These are phyloP conservation scores for Acanthopleura granulata DNA, from an alignment of 2,888 invertebrate genomes.

Conservation along the genomic window DNA sequence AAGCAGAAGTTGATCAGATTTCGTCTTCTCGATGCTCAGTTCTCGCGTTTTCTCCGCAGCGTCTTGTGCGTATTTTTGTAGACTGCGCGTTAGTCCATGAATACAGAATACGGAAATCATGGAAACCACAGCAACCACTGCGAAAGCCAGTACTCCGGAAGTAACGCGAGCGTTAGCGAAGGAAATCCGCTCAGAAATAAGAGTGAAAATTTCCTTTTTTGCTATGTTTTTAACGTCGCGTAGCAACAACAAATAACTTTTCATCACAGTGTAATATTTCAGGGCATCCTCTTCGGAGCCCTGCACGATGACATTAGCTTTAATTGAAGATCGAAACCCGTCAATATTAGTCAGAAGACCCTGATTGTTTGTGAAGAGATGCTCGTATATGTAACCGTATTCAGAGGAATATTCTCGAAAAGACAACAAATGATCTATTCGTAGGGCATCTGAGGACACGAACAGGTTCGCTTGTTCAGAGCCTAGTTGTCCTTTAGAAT, in stretches of 20 bases:
- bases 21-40: constrained; percentile 21
- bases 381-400: neutral
- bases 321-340: constrained; percentile 1
- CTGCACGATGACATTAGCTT: neutral
- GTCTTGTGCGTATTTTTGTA: constrained; percentile 35
- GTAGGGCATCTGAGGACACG: constrained; percentile 18
- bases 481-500: constrained; percentile 21
- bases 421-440: constrained; percentile 22
- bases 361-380: neutral
- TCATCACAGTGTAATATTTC: constrained; percentile 26
- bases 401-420: neutral
- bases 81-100: constrained; percentile 31
- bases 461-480: constrained; percentile 17
- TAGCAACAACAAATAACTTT: constrained; percentile 29
- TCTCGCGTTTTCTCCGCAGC: constrained; percentile 36
- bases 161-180: constrained; percentile 27
- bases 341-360: neutral
- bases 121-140: constrained; percentile 27
- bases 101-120: constrained; percentile 29
- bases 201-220: constrained; percentile 22
- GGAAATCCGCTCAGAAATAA: constrained; percentile 22
- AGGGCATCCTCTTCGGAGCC: constrained; percentile 21
- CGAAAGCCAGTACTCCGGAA: constrained; percentile 29
- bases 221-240: constrained; percentile 25
- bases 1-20: constrained; percentile 19